A percentile compares a stretch with the other conserved stretches of the same genome.
Evolutionary conservation across 2,888 invertebrate genomes (phyloP).

Genomic region (Hofmannophila pseudospretella): DNA sequence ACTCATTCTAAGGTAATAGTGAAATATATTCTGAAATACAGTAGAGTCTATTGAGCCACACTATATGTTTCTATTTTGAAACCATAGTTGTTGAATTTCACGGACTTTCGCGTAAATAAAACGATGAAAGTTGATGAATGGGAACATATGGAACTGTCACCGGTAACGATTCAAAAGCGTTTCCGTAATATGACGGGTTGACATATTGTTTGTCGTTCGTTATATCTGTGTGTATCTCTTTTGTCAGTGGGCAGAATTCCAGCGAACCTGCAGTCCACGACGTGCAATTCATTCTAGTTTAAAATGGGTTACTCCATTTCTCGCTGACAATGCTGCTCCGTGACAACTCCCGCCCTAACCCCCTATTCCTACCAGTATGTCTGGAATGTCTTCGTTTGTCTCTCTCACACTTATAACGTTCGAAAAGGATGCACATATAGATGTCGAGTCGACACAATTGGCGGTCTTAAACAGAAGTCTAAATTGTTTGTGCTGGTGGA

Average conservation of each 20-base stretch:
- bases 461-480: not conserved
- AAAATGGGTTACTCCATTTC: conserved; percentile 72
- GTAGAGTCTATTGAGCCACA: too few species aligned
- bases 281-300: conserved; percentile 73
- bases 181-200: too few species aligned
- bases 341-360: conserved; percentile 50
- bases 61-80: too few species aligned
- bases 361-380: not conserved
- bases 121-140: too few species aligned
- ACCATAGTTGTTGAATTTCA: too few species aligned
- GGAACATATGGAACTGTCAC: too few species aligned
- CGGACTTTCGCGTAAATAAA: too few species aligned
- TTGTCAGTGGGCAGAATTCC: conserved; percentile 68
- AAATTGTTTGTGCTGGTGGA: not conserved
- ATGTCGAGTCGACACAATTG: not conserved
- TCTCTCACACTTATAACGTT: not conserved
- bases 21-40: too few species aligned
- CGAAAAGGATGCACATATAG: not conserved
- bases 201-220: too few species aligned
- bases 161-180: too few species aligned
- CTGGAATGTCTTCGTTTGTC: not conserved
- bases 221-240: conserved; percentile 31
- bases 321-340: conserved; percentile 65
- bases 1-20: too few species aligned
- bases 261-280: conserved; percentile 69